A percentile compares a stretch with the other conserved stretches of the same genome.
These are phyloP conservation scores for Melanchra persicariae DNA, from an alignment of 2,888 invertebrate genomes.

Conservation along the genomic window DNA sequence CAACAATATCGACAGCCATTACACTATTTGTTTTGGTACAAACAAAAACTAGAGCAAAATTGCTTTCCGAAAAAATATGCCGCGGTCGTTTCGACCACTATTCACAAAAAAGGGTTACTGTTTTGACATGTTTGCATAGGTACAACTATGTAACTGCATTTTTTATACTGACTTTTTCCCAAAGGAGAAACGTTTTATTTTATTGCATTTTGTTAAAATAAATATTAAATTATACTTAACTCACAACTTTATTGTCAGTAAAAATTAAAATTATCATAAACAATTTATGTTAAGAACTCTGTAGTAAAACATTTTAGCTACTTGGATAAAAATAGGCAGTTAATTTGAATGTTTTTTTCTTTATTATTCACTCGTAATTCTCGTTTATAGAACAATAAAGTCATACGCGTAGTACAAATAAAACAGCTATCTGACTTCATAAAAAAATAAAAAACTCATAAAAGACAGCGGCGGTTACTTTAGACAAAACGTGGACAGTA, in stretches of 20 bases:
- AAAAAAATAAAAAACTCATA: slow-evolving; percentile 56
- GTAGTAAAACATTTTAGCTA: slow-evolving; percentile 52
- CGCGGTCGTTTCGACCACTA: slow-evolving; percentile 59
- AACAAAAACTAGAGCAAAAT: slow-evolving; percentile 83
- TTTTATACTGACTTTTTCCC: slow-evolving; percentile 36
- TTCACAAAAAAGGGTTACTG: slow-evolving; percentile 74
- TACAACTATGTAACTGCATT: slow-evolving; percentile 61
- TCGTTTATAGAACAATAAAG: slow-evolving; percentile 68
- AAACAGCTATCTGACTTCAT: slow-evolving; percentile 74
- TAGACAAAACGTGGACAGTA: slow-evolving; percentile 81
- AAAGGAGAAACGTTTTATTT: slow-evolving; percentile 43
- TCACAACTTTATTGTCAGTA: slow-evolving; percentile 53
- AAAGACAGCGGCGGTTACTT: slow-evolving; percentile 65
- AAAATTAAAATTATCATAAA: slow-evolving; percentile 61
- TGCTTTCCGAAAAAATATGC: slow-evolving; percentile 67
- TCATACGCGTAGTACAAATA: slow-evolving; percentile 70
- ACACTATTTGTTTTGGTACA: slow-evolving; percentile 78
- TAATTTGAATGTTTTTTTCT: slow-evolving; percentile 64
- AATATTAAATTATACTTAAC: slow-evolving; percentile 40
- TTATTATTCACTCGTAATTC: slow-evolving; percentile 66
- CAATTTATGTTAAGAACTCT: slow-evolving; percentile 53
- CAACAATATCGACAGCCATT: slow-evolving; percentile 69
- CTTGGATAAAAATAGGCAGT: slow-evolving; percentile 53
- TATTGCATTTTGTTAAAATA: slow-evolving; percentile 39
- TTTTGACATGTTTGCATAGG: slow-evolving; percentile 73